Evolutionary conservation across 2,888 invertebrate species (phyloP).

Genomic region (Drosophila longiperda): DNA sequence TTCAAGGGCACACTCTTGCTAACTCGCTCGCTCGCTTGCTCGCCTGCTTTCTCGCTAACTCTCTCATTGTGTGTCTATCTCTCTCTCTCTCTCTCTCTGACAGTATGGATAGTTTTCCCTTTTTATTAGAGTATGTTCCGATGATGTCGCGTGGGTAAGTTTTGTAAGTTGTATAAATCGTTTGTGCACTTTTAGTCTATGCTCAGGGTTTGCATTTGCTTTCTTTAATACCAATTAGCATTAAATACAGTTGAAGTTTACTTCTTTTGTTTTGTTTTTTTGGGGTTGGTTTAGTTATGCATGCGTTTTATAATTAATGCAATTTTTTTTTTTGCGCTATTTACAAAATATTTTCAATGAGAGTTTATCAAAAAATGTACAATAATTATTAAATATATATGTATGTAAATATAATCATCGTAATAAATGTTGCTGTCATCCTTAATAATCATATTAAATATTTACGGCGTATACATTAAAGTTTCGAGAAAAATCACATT

Average conservation of each 20-base stretch:
- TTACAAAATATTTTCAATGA: slow-evolving; percentile 73
- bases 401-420: slow-evolving; percentile 74
- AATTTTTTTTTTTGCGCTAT: slow-evolving; percentile 52
- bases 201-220: slow-evolving; percentile 78
- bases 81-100: slow-evolving; percentile 11
- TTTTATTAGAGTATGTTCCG: slow-evolving; percentile 22
- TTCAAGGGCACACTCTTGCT: slow-evolving; percentile 20
- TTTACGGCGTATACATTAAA: slow-evolving; percentile 82
- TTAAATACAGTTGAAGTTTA: slow-evolving; percentile 60
- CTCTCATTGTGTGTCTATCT: slow-evolving; percentile 11
- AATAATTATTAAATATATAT: slow-evolving; percentile 74
- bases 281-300: slow-evolving; percentile 24
- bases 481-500: slow-evolving; percentile 83
- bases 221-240: slow-evolving; percentile 62
- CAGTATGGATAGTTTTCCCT: slow-evolving; percentile 5
- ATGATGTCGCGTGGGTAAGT: slow-evolving; percentile 79
- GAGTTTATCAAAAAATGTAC: slow-evolving; percentile 79
- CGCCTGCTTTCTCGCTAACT: slow-evolving; percentile 22
- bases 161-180: slow-evolving; percentile 70
- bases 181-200: slow-evolving; percentile 80
- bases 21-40: slow-evolving; percentile 30
- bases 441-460: slow-evolving; percentile 79
- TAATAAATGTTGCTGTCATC: slow-evolving; percentile 70
- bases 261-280: slow-evolving; percentile 23
- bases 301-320: slow-evolving; percentile 47